A percentile compares a stretch with the other conserved stretches of the same genome.
phyloP scores from a whole-genome alignment of 2,797 vertebrate species.

The Gymnoscopelus braueri region DNA sequence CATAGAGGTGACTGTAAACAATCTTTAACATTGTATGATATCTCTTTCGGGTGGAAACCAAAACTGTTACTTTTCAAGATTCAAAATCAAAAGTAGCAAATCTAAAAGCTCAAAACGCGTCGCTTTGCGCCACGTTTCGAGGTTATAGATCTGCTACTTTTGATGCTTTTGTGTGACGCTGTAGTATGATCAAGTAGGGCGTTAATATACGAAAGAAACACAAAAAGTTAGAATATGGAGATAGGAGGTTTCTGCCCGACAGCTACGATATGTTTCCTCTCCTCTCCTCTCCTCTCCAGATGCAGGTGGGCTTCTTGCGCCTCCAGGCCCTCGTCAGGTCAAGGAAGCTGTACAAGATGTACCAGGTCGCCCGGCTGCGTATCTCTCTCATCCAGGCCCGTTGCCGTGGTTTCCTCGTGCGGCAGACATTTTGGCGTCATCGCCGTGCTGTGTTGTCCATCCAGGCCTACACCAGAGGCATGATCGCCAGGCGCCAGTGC shows the following conservation, averaged over 20 bases:
- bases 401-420: slow-evolving; percentile 89
- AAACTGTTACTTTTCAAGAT: too few species aligned
- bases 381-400: slow-evolving; percentile 88
- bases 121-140: too few species aligned
- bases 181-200: too few species aligned
- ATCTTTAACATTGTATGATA: too few species aligned
- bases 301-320: slow-evolving; percentile 90
- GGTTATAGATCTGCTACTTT: too few species aligned
- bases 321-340: slow-evolving; percentile 93
- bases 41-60: too few species aligned
- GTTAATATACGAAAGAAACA: too few species aligned
- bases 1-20: too few species aligned
- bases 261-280: neutral
- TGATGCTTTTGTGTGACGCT: too few species aligned
- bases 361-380: slow-evolving; percentile 81
- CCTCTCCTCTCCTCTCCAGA: slow-evolving; percentile 75
- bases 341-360: slow-evolving; percentile 85
- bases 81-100: too few species aligned
- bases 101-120: too few species aligned
- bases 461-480: slow-evolving; percentile 91
- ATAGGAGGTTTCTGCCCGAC: neutral
- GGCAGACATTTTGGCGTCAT: slow-evolving; percentile 85
- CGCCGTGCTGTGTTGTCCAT: slow-evolving; percentile 90
- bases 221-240: too few species aligned
- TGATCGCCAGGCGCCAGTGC: slow-evolving; percentile 93